These are phyloP conservation scores for Xiphophorus birchmanni DNA, from an alignment of 2,797 vertebrate species.

Conservation along the genomic window DNA sequence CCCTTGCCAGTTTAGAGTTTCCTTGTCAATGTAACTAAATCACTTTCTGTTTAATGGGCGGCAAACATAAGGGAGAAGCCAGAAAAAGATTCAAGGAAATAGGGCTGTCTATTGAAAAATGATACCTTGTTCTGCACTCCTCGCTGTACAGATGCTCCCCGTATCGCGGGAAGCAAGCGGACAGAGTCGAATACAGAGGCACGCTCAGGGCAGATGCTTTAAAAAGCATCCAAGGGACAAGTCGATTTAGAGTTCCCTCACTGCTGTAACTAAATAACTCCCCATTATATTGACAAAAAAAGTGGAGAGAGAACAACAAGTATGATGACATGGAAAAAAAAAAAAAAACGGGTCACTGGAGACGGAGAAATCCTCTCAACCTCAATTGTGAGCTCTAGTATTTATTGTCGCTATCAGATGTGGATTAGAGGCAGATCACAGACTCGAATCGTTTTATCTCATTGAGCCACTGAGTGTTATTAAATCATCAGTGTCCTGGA, in stretches of 20 bases:
- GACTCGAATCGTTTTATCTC: constrained; percentile 60
- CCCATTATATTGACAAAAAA: constrained; percentile 57
- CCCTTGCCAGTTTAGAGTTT: constrained; percentile 58
- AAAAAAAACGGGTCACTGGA: constrained; percentile 60
- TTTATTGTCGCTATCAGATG: constrained; percentile 71
- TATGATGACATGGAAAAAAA: constrained; percentile 48
- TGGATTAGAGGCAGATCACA: constrained; percentile 71
- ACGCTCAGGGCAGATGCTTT: constrained; percentile 43
- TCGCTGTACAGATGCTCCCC: constrained; percentile 25
- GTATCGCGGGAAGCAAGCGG: constrained; percentile 39
- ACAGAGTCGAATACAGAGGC: constrained; percentile 21
- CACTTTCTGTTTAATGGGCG: constrained; percentile 65
- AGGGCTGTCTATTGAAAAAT: constrained; percentile 61
- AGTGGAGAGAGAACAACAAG: constrained; percentile 26
- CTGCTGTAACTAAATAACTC: constrained; percentile 65
- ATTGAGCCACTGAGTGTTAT: constrained; percentile 55
- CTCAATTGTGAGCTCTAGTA: constrained; percentile 62
- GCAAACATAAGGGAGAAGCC: constrained; percentile 59
- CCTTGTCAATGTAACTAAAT: constrained; percentile 71
- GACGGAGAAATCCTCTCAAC: constrained; percentile 59
- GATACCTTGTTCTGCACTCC: constrained; percentile 31
- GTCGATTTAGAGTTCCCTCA: constrained; percentile 65
- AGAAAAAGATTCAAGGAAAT: constrained; percentile 42
- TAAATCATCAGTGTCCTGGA: constrained; percentile 62
- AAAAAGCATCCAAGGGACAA: constrained; percentile 56